phyloP scores from a whole-genome alignment of 2,888 invertebrate species.

The Nemotelus pantherinus region DNA sequence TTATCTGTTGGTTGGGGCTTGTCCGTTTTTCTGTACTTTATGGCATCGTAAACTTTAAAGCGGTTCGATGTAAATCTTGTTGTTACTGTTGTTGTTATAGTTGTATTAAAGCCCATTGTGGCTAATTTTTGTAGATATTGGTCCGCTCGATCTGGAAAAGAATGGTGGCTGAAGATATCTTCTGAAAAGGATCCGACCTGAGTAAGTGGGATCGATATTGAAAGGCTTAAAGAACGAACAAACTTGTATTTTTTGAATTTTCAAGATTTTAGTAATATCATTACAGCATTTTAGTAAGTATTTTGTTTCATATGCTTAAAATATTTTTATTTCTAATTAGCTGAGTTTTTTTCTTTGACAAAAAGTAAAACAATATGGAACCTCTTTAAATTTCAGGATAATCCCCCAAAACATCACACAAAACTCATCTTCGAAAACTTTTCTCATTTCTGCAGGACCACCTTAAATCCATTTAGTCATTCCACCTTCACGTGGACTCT shows the following conservation, averaged over 20 bases:
- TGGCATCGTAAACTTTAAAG: constrained; percentile 28
- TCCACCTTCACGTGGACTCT: background rate
- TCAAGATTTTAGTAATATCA: too few species aligned
- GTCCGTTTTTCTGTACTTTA: constrained; percentile 35
- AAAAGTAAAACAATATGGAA: background rate
- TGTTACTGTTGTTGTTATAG: too few species aligned
- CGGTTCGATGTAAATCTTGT: constrained; percentile 20
- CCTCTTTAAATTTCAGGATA: background rate
- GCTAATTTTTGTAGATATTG: constrained; percentile 4
- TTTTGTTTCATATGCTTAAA: background rate
- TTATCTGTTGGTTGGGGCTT: background rate
- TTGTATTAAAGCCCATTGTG: constrained; percentile 8
- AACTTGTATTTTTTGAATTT: too few species aligned
- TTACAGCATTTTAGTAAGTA: background rate
- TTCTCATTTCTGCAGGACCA: background rate
- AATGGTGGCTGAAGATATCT: background rate
- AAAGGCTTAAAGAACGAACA: too few species aligned
- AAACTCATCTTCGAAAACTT: background rate
- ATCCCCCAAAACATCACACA: background rate
- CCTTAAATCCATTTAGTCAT: background rate
- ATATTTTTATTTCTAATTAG: background rate
- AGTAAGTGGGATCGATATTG: too few species aligned
- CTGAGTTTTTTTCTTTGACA: background rate
- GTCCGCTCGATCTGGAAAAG: background rate
- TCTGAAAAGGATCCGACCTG: too few species aligned